Evolutionary conservation across 1,140 invertebrate species (phyloP).

Genomic region (Dendrolimus punctatus): DNA sequence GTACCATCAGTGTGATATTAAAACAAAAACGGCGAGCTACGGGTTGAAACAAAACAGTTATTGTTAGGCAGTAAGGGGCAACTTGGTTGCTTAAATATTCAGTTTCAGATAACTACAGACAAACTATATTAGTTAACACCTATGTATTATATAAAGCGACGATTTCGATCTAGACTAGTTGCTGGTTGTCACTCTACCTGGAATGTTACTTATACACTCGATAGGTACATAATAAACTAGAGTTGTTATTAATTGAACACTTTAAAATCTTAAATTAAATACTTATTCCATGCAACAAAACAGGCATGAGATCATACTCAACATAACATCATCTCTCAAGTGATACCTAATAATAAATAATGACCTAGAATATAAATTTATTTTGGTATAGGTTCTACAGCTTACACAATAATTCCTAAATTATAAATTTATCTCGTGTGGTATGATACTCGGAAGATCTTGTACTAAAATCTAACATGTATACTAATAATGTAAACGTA

Average conservation of each 20-base stretch:
- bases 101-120: slow-evolving; percentile 23
- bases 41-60: slow-evolving; percentile 21
- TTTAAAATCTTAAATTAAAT: slow-evolving; percentile 35
- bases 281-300: slow-evolving; percentile 26
- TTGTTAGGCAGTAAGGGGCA: slow-evolving; percentile 25
- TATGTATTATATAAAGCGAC: slow-evolving; percentile 20
- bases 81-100: slow-evolving; percentile 47
- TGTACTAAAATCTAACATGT: slow-evolving; percentile 13
- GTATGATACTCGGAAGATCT: slow-evolving; percentile 18
- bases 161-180: slow-evolving; percentile 53
- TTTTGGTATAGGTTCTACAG: slow-evolving; percentile 68
- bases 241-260: slow-evolving; percentile 47
- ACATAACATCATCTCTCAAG: slow-evolving; percentile 44
- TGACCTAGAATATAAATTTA: slow-evolving; percentile 58
- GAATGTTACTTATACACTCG: slow-evolving; percentile 49
- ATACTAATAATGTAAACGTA: slow-evolving; percentile 49
- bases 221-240: slow-evolving; percentile 45
- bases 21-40: slow-evolving; percentile 26
- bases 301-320: slow-evolving; percentile 63
- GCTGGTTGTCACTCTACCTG: slow-evolving; percentile 48
- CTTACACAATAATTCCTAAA: slow-evolving; percentile 29
- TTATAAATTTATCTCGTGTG: slow-evolving; percentile 10
- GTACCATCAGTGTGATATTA: slow-evolving; percentile 27
- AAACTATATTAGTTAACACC: slow-evolving; percentile 14
- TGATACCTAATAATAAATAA: slow-evolving; percentile 65